Evolutionary conservation across 2,113 vertebrate species (phyloP).

Genomic region (Tor tambroides): DNA sequence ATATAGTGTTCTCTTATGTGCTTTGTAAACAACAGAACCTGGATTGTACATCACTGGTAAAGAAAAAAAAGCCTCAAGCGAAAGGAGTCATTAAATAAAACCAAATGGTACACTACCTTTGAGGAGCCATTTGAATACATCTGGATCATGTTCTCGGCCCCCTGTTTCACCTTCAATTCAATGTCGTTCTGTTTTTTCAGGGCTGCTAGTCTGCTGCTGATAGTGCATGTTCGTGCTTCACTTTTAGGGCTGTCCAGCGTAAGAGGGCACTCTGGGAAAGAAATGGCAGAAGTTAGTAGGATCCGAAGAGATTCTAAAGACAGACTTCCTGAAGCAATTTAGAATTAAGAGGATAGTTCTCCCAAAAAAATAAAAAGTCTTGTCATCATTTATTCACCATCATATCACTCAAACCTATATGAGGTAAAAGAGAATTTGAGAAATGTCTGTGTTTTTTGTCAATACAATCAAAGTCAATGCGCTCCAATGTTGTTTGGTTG

Average conservation of each 20-base stretch:
- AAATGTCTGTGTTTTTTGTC: not conserved
- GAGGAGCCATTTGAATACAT: slow-evolving; percentile 98
- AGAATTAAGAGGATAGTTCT: not conserved
- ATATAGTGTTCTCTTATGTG: not conserved
- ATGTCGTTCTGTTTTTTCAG: slow-evolving; percentile 97
- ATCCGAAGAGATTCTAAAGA: not conserved
- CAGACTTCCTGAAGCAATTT: not conserved
- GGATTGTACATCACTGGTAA: not conserved
- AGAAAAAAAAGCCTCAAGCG: not conserved
- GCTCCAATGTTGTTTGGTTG: not conserved
- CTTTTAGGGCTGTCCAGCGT: slow-evolving; percentile 95
- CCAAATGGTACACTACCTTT: slow-evolving; percentile 80
- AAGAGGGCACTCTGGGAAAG: slow-evolving; percentile 85
- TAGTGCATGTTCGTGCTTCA: slow-evolving; percentile 84
- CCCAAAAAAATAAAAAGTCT: not conserved
- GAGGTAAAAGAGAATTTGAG: not conserved
- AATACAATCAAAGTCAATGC: not conserved
- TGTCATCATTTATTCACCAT: not conserved
- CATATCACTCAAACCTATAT: not conserved
- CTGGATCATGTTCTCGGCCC: slow-evolving; percentile 99
- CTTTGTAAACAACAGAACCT: slow-evolving; percentile 4
- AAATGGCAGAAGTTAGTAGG: not conserved
- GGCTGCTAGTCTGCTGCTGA: slow-evolving; percentile 87
- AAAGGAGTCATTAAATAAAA: slow-evolving; percentile 32
- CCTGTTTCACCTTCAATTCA: slow-evolving; percentile 98